Base-by-base conservation (phyloP, 2,797 vertebrate species). In the Notamacropus eugenii region DNA sequence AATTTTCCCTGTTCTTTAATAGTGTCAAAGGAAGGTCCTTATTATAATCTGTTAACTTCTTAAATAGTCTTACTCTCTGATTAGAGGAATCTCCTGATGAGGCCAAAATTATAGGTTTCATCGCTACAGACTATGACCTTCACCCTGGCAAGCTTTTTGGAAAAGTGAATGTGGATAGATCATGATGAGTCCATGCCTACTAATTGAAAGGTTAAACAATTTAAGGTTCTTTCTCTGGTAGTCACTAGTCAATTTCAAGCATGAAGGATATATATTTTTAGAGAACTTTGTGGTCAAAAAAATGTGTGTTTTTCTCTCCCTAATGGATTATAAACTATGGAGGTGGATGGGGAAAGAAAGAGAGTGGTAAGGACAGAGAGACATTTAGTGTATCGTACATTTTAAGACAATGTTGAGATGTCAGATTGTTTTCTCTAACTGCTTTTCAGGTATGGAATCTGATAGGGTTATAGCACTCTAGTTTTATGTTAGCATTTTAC, bases 381-480 rank as follows among this genome's bases (percentile, higher is more conserved):
- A 82, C 2, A 22, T 82, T 40, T 46, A 24, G 2, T 46, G 74
- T 46, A 11, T 24, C 24, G 3, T 50, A 10, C 74, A 50, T 87
- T 87, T 74, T 50, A 12, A 87, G 74, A 24, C 24, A 50, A 46
- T 12, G 9, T 87, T 87, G 74, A 40, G 3, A 50, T 95, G 58
- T 16, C 74, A 40, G 34, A 28, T 91, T 90, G 46, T 1, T 58
- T 96, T 92, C 1, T 58, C 1, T 62, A 34, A 55, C 29, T 58
- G 5, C 90, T 92, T 93, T 52, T 24, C 31, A 50, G n/a, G 28
- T 8, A 54, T 28, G 55, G 82, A 96, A 94, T 57, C 40, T 19
- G 46, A 92, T 24, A 57, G 94, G 13, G 92, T 58, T 96, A 50
- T 74, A 94, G 93, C 92, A 58, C 57, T 31, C 93, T 93, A 90